Conservation (phyloP, 2,888 invertebrate species). For the Molanna angustata region DNA sequence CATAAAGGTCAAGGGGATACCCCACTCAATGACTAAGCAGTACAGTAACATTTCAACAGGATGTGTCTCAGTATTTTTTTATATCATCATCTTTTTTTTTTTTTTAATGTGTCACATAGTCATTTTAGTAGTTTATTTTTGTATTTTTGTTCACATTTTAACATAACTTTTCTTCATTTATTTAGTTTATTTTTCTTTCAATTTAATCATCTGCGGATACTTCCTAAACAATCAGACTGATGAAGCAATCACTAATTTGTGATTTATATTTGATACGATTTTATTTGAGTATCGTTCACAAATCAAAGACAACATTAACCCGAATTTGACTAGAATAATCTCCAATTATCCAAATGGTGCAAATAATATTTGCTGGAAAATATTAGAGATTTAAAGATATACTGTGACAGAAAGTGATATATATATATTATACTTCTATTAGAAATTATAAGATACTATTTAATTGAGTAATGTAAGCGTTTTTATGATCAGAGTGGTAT, state of each 20-base stretch:
- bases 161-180: too few relatives aligned
- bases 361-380: slow-evolving; percentile 23
- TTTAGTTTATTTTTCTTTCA: too few relatives aligned
- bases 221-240: slow-evolving; percentile 29
- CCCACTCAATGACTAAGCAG: slow-evolving; percentile 24
- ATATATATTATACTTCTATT: slow-evolving; percentile 32
- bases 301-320: slow-evolving; percentile 29
- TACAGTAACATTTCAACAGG: slow-evolving; percentile 12
- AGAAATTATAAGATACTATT: slow-evolving; percentile 32
- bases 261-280: slow-evolving; percentile 28
- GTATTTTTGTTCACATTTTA: slow-evolving; percentile 7
- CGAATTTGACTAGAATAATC: slow-evolving; percentile 32
- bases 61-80: slow-evolving; percentile 16
- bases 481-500: slow-evolving; percentile 27
- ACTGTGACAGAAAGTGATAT: slow-evolving; percentile 33
- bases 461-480: slow-evolving; percentile 31
- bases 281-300: slow-evolving; percentile 27
- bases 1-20: slow-evolving; percentile 29
- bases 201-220: slow-evolving; percentile 15
- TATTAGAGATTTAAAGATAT: slow-evolving; percentile 26
- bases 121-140: too few relatives aligned
- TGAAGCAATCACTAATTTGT: slow-evolving; percentile 27
- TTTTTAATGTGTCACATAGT: too few relatives aligned
- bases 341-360: slow-evolving; percentile 23
- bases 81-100: too few relatives aligned